phyloP scores from a whole-genome alignment of 2,888 invertebrate genomes.

The Lycia hirtaria region DNA sequence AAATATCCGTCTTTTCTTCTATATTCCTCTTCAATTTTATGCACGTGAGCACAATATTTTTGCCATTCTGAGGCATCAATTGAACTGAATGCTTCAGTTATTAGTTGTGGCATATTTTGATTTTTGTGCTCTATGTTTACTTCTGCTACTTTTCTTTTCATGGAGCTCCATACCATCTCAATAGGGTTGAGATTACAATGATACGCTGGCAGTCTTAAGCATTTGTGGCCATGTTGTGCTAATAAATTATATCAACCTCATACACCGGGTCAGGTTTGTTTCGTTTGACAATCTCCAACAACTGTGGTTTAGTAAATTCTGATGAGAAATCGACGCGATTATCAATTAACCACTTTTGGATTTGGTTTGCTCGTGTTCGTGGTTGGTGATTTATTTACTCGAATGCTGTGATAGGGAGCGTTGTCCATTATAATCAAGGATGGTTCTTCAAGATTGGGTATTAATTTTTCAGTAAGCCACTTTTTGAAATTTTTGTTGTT shows the following conservation, averaged over 20 bases:
- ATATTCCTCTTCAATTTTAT: too few species aligned
- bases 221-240: slow-evolving; percentile 17
- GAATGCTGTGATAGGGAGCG: too few species aligned
- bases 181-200: not conserved
- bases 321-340: slow-evolving; percentile 2
- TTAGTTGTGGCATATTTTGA: not conserved
- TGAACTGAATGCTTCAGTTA: not conserved
- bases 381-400: slow-evolving; percentile 12
- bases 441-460: slow-evolving; percentile 10
- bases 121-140: slow-evolving; percentile 9
- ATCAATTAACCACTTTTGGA: not conserved
- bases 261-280: slow-evolving; percentile 15
- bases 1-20: too few species aligned
- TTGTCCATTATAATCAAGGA: not conserved
- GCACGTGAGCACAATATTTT: too few species aligned
- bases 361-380: slow-evolving; percentile 8
- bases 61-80: too few species aligned
- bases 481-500: slow-evolving; percentile 7
- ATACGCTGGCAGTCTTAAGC: slow-evolving; percentile 7
- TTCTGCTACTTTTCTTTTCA: slow-evolving; percentile 4
- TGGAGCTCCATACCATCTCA: slow-evolving; percentile 1
- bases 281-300: slow-evolving; percentile 4
- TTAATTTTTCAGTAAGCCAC: slow-evolving; percentile 13
- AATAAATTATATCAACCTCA: slow-evolving; percentile 15
- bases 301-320: slow-evolving; percentile 10